A percentile compares a stretch with the other conserved stretches of the same genome.
Conservation (phyloP, 2,113 vertebrate species). For the Petrocephalus zakoni region DNA sequence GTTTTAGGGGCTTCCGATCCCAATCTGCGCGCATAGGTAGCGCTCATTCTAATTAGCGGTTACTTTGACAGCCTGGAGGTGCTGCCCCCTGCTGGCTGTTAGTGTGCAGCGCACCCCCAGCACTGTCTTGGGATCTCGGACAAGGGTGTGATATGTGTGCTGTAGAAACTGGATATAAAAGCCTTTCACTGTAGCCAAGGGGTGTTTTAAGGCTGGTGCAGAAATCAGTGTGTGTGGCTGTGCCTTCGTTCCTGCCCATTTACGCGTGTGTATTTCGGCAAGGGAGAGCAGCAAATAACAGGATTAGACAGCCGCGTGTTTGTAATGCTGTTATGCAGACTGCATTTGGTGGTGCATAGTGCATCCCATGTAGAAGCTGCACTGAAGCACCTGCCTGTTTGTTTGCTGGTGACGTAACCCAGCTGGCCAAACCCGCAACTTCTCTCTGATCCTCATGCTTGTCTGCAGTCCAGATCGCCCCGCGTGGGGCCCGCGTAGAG, state of each 20-base stretch:
- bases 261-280: not conserved
- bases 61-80: not conserved
- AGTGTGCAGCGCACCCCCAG: not conserved
- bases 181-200: not conserved
- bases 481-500: not conserved
- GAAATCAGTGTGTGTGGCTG: not conserved
- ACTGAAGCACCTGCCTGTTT: not conserved
- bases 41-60: not conserved
- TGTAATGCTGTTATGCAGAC: not conserved
- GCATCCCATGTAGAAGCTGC: not conserved
- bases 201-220: not conserved
- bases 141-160: not conserved
- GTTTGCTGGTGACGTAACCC: not conserved
- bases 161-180: not conserved
- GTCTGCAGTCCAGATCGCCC: not conserved
- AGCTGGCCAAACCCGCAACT: not conserved
- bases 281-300: too few relatives aligned
- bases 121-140: not conserved
- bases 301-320: not conserved
- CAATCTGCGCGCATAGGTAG: not conserved
- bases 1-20: not conserved
- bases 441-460: not conserved
- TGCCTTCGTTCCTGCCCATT: not conserved
- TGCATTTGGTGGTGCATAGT: not conserved
- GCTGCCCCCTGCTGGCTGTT: conserved; percentile 1